Evolutionary conservation across 37 sponge, comb jelly and placozoan species (phyloP), one percentile per base, ranked within the genome.

Genomic region (Axinella damicornis): DNA sequence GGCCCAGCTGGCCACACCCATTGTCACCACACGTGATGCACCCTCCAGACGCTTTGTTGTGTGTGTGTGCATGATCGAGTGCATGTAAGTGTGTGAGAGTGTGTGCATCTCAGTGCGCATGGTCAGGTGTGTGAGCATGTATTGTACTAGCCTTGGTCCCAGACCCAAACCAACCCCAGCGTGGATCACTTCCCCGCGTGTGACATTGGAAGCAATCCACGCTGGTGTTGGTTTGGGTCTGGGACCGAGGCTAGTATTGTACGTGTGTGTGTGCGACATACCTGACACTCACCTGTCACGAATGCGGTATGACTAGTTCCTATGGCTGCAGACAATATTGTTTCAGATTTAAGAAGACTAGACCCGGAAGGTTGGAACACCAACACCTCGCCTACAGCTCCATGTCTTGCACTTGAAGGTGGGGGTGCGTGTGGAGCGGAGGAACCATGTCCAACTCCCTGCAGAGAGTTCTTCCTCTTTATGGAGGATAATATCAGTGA

Each of bases 21-120:
- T 95, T 95, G 65, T 80, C 74, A 28, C 96, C 94, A 79, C 80
- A 73, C 0, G 94, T 93, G 13, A 86, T 25, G 39, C 86, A 86
- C 65, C 85, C 78, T 15, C 91, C 90, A 0, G 57, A 35, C 1
- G 57, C 76, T 84, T 34, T 19, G 46, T 46, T 46, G 46, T 12
- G 9, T 46, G 46, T 46, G 46, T 31, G 77, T 31, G 61, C 27
- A 36, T 58, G 77, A 28, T 30, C 27, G 69, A 35, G 69, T 68
- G 69, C 9, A 36, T 54, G 71, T 57, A 70, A 52, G 81, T 37
- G 69, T 55, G 55, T 68, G 81, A 38, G 69, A 32, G 55, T 32
- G 69, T 68, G 81, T 68, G 81, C 52, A 55, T 22, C 30, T 55
- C 56, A 40, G 28, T 65, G 69, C 46, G 81, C 19, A 69, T 65